These are phyloP conservation scores for Neotoma lepida DNA, from an alignment of 2,113 vertebrate genomes.

Conservation along the genomic window DNA sequence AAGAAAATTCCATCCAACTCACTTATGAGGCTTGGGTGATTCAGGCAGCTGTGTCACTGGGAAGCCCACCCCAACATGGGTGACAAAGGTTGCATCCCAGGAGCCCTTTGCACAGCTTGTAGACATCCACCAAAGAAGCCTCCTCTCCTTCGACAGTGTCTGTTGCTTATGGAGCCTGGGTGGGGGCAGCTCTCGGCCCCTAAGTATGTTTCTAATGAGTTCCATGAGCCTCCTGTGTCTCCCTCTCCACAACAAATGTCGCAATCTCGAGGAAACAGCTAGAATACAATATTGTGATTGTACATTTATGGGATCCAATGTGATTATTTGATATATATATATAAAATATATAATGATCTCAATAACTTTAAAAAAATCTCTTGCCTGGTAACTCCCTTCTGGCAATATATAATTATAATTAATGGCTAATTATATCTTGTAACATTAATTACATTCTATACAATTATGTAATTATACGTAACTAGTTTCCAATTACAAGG, in stretches of 20 bases:
- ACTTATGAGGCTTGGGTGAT: neutral
- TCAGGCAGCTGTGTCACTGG: too few relatives aligned
- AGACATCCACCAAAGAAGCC: neutral
- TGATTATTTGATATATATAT: neutral
- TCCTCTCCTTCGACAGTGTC: neutral
- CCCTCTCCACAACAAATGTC: neutral
- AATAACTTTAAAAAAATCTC: neutral
- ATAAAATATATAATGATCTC: neutral
- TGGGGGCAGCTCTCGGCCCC: neutral
- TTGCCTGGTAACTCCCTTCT: neutral
- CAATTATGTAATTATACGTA: constrained; percentile 7
- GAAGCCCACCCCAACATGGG: neutral
- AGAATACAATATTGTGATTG: neutral
- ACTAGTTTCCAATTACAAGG: constrained; percentile 10
- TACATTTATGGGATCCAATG: neutral
- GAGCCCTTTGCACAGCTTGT: neutral
- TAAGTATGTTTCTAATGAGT: neutral
- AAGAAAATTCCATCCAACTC: neutral
- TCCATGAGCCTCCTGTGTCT: neutral
- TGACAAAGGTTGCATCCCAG: neutral
- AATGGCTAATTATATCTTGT: constrained; percentile 35
- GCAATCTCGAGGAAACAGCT: neutral
- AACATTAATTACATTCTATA: neutral
- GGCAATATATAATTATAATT: neutral
- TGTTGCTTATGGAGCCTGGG: neutral